These are phyloP conservation scores for Coelopa frigida DNA, from an alignment of 1,140 invertebrate species.

Conservation along the genomic window DNA sequence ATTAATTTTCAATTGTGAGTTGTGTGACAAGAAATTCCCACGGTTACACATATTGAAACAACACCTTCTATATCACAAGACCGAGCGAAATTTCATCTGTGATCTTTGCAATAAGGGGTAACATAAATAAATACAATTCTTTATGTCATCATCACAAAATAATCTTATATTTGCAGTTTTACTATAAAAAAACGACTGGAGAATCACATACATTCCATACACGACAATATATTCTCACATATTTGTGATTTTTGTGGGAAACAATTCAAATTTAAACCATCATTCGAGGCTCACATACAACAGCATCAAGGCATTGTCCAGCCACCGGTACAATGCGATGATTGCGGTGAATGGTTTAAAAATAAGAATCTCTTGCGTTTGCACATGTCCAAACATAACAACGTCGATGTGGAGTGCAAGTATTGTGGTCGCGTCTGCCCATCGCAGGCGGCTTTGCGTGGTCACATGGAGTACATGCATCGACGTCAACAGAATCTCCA, in stretches of 20 bases:
- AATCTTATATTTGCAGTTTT: constrained; percentile 1
- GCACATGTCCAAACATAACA: constrained; percentile 31
- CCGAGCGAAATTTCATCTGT: constrained; percentile 30
- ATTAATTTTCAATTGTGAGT: constrained; percentile 26
- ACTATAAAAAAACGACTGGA: constrained; percentile 20
- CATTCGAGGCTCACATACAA: constrained; percentile 31
- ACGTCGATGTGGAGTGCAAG: constrained; percentile 26
- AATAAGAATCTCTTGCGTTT: constrained; percentile 33
- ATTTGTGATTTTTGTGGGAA: constrained; percentile 40
- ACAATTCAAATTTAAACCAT: constrained; percentile 38
- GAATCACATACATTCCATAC: constrained; percentile 33
- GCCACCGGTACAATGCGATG: constrained; percentile 28
- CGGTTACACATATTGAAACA: constrained; percentile 26
- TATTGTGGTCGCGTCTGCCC: constrained; percentile 28
- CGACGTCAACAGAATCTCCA: constrained; percentile 29
- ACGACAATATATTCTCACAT: constrained; percentile 32
- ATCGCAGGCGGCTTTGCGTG: constrained; percentile 27
- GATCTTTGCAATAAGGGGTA: constrained; percentile 25
- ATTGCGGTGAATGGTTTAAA: constrained; percentile 35
- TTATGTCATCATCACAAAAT: not conserved
- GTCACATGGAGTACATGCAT: constrained; percentile 35
- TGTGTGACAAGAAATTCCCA: constrained; percentile 33
- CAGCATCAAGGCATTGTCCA: constrained; percentile 35
- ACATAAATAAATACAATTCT: constrained; percentile 6
- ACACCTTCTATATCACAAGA: constrained; percentile 33